These are phyloP conservation scores for Bucorvus abyssinicus DNA, from an alignment of 2,797 vertebrate species.

Conservation along the genomic window DNA sequence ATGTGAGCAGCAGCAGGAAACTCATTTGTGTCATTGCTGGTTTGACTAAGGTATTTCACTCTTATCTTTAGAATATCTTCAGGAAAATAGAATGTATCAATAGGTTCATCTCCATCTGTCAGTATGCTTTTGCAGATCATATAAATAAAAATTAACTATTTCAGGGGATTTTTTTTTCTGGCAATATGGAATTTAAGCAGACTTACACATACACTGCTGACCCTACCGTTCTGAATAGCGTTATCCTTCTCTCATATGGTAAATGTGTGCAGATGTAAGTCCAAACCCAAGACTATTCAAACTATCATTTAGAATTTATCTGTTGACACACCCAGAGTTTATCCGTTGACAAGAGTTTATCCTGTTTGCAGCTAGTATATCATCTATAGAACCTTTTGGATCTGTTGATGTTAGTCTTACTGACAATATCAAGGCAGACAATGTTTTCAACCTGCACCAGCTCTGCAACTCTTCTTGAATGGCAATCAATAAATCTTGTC, in stretches of 20 bases:
- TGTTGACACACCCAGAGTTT: neutral
- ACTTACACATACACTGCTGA: neutral
- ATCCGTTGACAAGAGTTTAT: neutral
- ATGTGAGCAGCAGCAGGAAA: neutral
- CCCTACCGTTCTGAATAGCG: neutral
- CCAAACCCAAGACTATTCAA: neutral
- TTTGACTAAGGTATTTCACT: neutral
- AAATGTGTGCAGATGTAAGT: neutral
- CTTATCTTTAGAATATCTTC: neutral
- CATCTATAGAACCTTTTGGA: neutral
- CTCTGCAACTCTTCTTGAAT: neutral
- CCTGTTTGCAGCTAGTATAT: neutral
- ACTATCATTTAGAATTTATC: neutral
- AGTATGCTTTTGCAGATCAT: neutral
- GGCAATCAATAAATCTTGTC: neutral
- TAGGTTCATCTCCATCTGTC: neutral
- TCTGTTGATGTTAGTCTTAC: neutral
- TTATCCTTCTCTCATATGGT: neutral
- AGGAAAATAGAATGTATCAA: neutral
- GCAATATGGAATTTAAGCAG: neutral
- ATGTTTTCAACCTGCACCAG: neutral
- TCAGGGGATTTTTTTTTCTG: neutral
- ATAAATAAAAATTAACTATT: neutral
- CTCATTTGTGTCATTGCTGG: neutral
- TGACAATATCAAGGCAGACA: neutral